Evolutionary conservation across 2,888 invertebrate species (phyloP).

Genomic region (Miltochrista miniata): DNA sequence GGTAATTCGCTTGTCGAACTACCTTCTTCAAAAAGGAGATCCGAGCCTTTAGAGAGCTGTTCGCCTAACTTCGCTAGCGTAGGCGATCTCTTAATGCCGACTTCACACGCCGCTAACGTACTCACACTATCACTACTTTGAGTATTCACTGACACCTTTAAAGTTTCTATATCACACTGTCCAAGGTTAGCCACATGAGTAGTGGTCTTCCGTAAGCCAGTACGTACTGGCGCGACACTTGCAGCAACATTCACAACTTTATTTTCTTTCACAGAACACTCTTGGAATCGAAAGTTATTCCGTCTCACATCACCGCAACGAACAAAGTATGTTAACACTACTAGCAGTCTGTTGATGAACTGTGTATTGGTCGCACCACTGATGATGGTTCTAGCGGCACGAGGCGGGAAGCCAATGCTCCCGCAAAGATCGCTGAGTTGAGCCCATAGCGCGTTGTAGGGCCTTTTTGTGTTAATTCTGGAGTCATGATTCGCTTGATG

Average conservation of each 20-base stretch:
- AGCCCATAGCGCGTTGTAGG: constrained; percentile 95
- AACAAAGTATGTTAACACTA: constrained; percentile 93
- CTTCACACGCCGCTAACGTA: constrained; percentile 59
- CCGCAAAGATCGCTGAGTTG: constrained; percentile 94
- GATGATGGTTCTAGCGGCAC: constrained; percentile 91
- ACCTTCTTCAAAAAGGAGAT: constrained; percentile 40
- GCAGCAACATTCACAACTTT: constrained; percentile 49
- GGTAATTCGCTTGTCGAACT: constrained; percentile 45
- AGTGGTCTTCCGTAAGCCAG: constrained; percentile 39
- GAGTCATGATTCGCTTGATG: constrained; percentile 56
- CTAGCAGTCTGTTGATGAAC: constrained; percentile 88
- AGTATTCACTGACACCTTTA: constrained; percentile 56
- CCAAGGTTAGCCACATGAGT: constrained; percentile 37
- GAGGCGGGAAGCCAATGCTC: constrained; percentile 90
- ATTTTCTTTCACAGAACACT: constrained; percentile 62
- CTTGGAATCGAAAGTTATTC: constrained; percentile 65
- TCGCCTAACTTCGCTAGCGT: constrained; percentile 64
- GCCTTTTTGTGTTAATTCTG: constrained; percentile 47
- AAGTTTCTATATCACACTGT: constrained; percentile 37
- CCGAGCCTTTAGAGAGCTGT: constrained; percentile 69
- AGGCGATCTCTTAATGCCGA: constrained; percentile 60
- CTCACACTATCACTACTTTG: constrained; percentile 62
- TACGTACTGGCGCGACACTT: constrained; percentile 14
- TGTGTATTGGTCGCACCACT: constrained; percentile 86
- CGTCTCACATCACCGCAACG: constrained; percentile 89